phyloP scores from a whole-genome alignment of 2,888 invertebrate genomes.

The Seladonia tumulorum region DNA sequence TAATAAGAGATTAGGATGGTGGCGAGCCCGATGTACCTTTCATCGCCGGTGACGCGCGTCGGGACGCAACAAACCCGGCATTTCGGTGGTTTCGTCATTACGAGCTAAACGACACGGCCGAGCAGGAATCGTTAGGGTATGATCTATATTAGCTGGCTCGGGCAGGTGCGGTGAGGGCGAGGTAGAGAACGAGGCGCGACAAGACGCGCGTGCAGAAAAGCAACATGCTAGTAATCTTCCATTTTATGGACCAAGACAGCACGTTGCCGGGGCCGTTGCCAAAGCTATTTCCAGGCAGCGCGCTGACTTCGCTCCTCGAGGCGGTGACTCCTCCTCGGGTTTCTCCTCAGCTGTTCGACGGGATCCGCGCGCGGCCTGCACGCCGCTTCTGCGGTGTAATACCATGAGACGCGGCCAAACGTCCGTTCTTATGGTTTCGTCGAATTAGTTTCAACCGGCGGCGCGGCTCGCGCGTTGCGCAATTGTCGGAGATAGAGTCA shows the following conservation, averaged over 20 bases:
- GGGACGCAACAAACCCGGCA: slow-evolving; percentile 6
- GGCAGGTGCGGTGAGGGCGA: not conserved
- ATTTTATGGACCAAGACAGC: slow-evolving; percentile 66
- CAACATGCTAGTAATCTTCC: slow-evolving; percentile 67
- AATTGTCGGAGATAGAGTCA: slow-evolving; percentile 53
- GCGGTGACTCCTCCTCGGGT: slow-evolving; percentile 58
- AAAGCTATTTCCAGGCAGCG: slow-evolving; percentile 67
- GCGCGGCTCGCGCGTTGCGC: slow-evolving; percentile 19
- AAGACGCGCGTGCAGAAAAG: slow-evolving; percentile 58
- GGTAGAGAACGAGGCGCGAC: slow-evolving; percentile 36
- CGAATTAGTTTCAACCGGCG: slow-evolving; percentile 54
- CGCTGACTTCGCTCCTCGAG: slow-evolving; percentile 39
- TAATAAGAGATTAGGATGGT: not conserved
- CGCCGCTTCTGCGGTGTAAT: slow-evolving; percentile 28
- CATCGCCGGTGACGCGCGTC: not conserved
- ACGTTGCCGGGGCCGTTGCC: slow-evolving; percentile 57
- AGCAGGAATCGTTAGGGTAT: slow-evolving; percentile 55
- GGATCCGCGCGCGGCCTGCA: slow-evolving; percentile 43
- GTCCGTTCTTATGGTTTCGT: slow-evolving; percentile 62
- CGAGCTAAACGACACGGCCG: slow-evolving; percentile 35
- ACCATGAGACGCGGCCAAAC: slow-evolving; percentile 57
- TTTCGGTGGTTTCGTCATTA: slow-evolving; percentile 40
- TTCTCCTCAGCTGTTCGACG: slow-evolving; percentile 60
- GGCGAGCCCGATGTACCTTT: not conserved
- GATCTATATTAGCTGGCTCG: slow-evolving; percentile 49